Evolutionary conservation across 2,888 invertebrate genomes (phyloP).

Genomic region (Ennomos fuscantarius): DNA sequence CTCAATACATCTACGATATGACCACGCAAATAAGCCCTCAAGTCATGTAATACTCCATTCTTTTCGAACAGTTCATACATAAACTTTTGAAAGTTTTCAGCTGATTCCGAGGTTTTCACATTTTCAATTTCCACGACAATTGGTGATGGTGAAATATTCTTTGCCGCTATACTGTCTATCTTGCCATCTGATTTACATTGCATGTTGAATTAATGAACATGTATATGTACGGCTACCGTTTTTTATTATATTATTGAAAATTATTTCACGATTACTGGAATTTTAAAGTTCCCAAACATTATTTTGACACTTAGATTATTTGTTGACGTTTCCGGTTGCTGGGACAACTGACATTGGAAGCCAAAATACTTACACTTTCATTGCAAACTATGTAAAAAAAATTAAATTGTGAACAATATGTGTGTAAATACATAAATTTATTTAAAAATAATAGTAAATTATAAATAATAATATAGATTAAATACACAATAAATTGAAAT

Average conservation of each 20-base stretch:
- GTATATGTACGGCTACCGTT: constrained; percentile 20
- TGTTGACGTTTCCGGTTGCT: constrained; percentile 66
- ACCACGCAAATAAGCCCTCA: constrained; percentile 84
- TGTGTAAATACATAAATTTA: no score
- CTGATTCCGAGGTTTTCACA: constrained; percentile 50
- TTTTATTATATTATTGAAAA: constrained; percentile 33
- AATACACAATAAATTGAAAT: no score
- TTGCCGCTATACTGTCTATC: constrained; percentile 54
- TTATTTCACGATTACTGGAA: constrained; percentile 53
- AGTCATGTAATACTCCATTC: constrained; percentile 85
- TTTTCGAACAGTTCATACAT: constrained; percentile 85
- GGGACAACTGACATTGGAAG: constrained; percentile 19
- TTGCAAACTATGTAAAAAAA: no score
- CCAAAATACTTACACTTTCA: neutral
- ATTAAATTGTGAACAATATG: no score
- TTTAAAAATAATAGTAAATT: no score
- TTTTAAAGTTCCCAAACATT: constrained; percentile 74
- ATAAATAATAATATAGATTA: no score
- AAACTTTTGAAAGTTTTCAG: constrained; percentile 84
- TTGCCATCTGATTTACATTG: constrained; percentile 38
- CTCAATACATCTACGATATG: constrained; percentile 85
- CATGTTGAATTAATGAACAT: constrained; percentile 1
- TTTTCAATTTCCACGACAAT: constrained; percentile 41
- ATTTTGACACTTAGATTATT: constrained; percentile 54
- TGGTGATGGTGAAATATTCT: constrained; percentile 25